Evolutionary conservation across 2,888 invertebrate species (phyloP).

Genomic region (Lissonota sp.): DNA sequence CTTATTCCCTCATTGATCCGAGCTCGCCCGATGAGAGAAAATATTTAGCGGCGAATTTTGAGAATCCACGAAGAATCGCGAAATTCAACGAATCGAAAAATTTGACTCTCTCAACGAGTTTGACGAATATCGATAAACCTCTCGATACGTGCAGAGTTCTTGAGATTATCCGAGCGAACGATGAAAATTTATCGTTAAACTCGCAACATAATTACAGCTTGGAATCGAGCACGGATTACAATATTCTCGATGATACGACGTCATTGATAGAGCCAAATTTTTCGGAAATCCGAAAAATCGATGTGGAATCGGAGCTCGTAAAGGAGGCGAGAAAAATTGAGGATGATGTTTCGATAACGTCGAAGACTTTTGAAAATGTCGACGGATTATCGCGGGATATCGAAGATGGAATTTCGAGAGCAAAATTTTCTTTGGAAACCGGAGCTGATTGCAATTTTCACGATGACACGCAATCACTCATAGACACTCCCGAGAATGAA

Average conservation of each 20-base stretch:
- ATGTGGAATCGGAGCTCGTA: neutral
- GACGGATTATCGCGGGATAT: neutral
- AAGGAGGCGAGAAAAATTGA: neutral
- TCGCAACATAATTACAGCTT: conserved; percentile 53
- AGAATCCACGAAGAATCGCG: neutral
- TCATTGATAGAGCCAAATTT: conserved; percentile 67
- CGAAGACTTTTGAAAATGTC: neutral
- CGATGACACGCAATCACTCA: conserved; percentile 71
- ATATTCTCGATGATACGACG: conserved; percentile 77
- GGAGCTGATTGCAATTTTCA: conserved; percentile 27
- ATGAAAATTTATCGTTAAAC: conserved; percentile 1
- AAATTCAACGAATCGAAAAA: neutral
- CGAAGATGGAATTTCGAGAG: neutral
- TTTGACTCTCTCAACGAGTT: too few relatives aligned
- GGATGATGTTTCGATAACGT: neutral
- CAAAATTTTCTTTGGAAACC: conserved; percentile 26
- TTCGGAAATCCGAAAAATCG: conserved; percentile 17
- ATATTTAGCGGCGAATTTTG: neutral
- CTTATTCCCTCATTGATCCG: conserved; percentile 69
- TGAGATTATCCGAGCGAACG: conserved; percentile 16
- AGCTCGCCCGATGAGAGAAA: conserved; percentile 36
- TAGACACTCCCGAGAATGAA: neutral
- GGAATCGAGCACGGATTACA: conserved; percentile 78
- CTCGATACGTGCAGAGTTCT: neutral
- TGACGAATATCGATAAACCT: too few relatives aligned